Conservation (phyloP, 1,140 invertebrate species). For the Cyclargus thomasi region DNA sequence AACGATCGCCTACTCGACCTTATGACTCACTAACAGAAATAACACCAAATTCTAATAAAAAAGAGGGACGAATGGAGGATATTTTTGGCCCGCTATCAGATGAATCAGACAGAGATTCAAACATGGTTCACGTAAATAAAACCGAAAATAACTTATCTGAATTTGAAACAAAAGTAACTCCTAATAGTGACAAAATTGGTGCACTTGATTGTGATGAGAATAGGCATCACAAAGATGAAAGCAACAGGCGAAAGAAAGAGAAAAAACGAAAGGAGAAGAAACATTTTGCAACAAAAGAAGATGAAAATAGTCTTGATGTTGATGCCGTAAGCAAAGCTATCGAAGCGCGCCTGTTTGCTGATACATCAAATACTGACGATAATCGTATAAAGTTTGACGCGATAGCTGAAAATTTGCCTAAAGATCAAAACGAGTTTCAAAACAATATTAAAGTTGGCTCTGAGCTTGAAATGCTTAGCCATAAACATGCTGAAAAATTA, state of each 20-base stretch:
- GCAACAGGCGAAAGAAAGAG: slow-evolving; percentile 77
- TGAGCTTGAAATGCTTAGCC: slow-evolving; percentile 24
- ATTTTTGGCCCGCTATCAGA: slow-evolving; percentile 91
- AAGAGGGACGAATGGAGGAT: slow-evolving; percentile 88
- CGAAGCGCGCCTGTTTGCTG: slow-evolving; percentile 84
- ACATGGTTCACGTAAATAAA: slow-evolving; percentile 20
- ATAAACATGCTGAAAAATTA: slow-evolving; percentile 59
- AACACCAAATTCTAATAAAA: slow-evolving; percentile 64
- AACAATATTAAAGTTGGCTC: slow-evolving; percentile 42
- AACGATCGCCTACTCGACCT: slow-evolving; percentile 59
- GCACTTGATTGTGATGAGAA: slow-evolving; percentile 45
- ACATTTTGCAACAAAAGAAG: slow-evolving; percentile 71
- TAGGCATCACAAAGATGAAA: slow-evolving; percentile 73
- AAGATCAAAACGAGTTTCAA: slow-evolving; percentile 76
- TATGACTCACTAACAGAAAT: slow-evolving; percentile 41
- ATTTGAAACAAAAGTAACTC: slow-evolving; percentile 27
- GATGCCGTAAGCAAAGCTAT: slow-evolving; percentile 86
- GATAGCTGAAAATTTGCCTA: slow-evolving; percentile 49
- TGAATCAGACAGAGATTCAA: slow-evolving; percentile 73
- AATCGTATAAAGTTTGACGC: slow-evolving; percentile 44
- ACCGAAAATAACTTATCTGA: slow-evolving; percentile 33
- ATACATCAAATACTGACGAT: slow-evolving; percentile 60
- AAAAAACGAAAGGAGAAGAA: slow-evolving; percentile 81
- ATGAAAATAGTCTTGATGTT: slow-evolving; percentile 87
- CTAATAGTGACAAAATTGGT: slow-evolving; percentile 12